These are phyloP conservation scores for Malaclemys terrapin DNA, from an alignment of 2,113 vertebrate genomes.

Conservation along the genomic window DNA sequence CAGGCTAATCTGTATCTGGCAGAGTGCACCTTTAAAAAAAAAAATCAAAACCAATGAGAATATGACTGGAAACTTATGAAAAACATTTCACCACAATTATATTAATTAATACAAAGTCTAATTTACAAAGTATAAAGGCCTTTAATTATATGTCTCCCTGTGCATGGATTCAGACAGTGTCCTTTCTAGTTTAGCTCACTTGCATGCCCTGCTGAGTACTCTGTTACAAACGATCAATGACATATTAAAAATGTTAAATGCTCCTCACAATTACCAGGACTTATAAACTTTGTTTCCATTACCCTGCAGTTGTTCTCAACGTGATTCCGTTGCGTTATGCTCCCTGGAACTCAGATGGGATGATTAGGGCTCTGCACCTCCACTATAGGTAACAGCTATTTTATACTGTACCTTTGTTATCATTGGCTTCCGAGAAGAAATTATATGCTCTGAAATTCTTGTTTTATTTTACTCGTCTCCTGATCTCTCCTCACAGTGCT, in stretches of 20 bases:
- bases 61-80: neutral
- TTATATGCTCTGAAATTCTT: constrained; percentile 50
- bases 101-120: neutral
- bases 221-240: neutral
- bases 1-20: constrained; percentile 19
- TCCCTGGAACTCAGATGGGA: neutral
- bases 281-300: neutral
- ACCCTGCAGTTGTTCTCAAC: neutral
- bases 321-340: fast-evolving
- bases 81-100: constrained; percentile 2
- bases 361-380: neutral
- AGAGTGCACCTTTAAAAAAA: neutral
- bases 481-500: constrained; percentile 60
- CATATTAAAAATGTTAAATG: constrained; percentile 9
- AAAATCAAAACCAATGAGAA: neutral
- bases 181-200: constrained; percentile 17
- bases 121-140: neutral
- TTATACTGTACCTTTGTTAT: constrained; percentile 10
- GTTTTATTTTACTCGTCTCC: constrained; percentile 62
- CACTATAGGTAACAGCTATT: neutral
- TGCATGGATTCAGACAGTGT: neutral
- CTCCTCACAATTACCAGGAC: neutral
- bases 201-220: neutral
- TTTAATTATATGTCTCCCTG: constrained; percentile 44
- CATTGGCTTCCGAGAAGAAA: constrained; percentile 49